Base-by-base conservation (phyloP, 1,140 invertebrate genomes). In the Polyergus mexicanus region DNA sequence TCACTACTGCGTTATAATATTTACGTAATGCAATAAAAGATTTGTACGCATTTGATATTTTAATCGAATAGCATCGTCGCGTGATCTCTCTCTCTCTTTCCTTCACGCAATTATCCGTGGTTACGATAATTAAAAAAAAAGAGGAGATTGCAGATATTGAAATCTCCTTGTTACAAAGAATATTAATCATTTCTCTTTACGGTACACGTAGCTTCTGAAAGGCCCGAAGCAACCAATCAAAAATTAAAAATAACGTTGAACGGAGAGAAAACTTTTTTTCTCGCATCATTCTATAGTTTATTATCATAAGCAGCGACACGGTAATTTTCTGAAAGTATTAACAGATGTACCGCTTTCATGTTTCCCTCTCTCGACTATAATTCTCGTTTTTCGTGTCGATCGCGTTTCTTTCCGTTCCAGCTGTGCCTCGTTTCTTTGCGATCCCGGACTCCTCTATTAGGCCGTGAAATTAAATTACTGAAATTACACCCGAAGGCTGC, bases 391-490 rank as follows among this genome's bases (percentile, higher is more conserved):
- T 65, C 71, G 32, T 41, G n/a, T 41, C 35, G 28, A 63, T n/a
- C 58, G 32, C 62, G 32, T 77, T 84, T 84, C 44, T 85, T 85
- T 78, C 65, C 75, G 22, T 80, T 80, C 13, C 75, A 35, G 51
- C 74, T 78, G 84, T 68, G 16, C 13, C 60, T 85, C 83, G 28
- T 84, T 44, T 68, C 54, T 72, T 72, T 56, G 19, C n/a, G 72
- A 87, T 89, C 77, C 58, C 35, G 68, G n/a, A 35, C 13, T 19
- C 72, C 47, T 66, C 81, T 88, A 92, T 92, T 91, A 92, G 91
- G 85, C 54, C 62, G 65, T 75, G 65, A 86, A 91, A 92, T 93
- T 92, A 91, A 92, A 93, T 93, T 90, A 92, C 90, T 85, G 86
- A 88, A 93, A 92, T 92, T 92, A 91, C 84, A 90, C 81, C 90